Conservation (phyloP, 2,113 vertebrate genomes). For the Cottus gobio region DNA sequence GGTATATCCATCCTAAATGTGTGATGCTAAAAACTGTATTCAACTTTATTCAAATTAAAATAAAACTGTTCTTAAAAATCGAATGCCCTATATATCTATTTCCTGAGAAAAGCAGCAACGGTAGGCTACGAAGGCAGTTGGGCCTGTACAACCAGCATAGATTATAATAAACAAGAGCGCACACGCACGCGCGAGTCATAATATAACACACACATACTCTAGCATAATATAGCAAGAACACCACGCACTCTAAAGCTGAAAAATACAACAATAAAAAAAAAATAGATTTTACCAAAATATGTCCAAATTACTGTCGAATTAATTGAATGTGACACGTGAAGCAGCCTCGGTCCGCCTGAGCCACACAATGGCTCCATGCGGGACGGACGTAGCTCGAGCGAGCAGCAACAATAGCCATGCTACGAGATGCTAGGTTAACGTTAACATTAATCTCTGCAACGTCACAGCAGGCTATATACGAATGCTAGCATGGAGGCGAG, state of each 20-base stretch:
- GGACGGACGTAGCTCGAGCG: background rate
- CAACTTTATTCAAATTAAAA: too few relatives aligned
- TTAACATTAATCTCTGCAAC: background rate
- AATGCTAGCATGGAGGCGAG: background rate
- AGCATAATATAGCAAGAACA: slow-evolving; percentile 49
- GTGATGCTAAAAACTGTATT: background rate
- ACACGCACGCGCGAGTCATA: background rate
- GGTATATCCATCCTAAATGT: background rate
- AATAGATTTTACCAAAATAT: background rate
- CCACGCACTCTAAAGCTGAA: too few relatives aligned
- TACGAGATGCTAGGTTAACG: slow-evolving; percentile 42
- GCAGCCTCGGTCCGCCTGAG: background rate
- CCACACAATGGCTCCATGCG: background rate
- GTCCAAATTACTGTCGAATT: too few relatives aligned
- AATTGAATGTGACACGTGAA: slow-evolving; percentile 9
- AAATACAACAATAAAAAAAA: background rate
- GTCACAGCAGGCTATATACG: background rate
- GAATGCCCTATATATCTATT: background rate
- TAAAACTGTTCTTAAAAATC: background rate
- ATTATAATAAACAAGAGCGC: background rate
- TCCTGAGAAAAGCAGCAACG: background rate
- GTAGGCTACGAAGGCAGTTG: background rate
- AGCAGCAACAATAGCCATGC: slow-evolving; percentile 29
- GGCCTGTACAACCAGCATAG: slow-evolving; percentile 22
- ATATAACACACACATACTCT: slow-evolving; percentile 65